Base-by-base conservation (phyloP, 1,140 invertebrate species). In the Dryas iulia region DNA sequence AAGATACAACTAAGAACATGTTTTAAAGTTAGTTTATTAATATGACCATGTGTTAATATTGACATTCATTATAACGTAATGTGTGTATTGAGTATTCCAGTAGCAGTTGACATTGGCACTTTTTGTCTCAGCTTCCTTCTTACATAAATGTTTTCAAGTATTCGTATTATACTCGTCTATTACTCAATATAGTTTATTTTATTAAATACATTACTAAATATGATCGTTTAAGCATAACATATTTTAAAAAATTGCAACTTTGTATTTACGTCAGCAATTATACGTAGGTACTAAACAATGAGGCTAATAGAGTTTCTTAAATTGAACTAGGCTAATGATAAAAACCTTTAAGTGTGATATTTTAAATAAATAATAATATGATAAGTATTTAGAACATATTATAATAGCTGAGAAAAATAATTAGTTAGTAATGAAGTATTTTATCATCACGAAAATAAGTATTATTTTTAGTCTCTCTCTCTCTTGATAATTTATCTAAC, bases 101-200 rank as follows among this genome's bases (percentile, higher is more conserved):
- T 65, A 75, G 63, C 69, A 66, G 79, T 81, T 86, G 82, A 86
- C 85, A 87, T 87, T 87, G 81, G 73, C 62, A 72, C 61, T 72
- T 72, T 78, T 84, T 65, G 78, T 72, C 73, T 77, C 56, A 57
- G 76, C 82, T 86, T 84, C 84, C 81, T 86, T 47, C 39, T 47
- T 47, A 47, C 2, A 47, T 47, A 3, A 21, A 10, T 28, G 26
- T 47, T 10, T 2, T 47, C 3, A 18, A 18, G 7, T 1, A 18
- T 47, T 18, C 14, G 18, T 47, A 47, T 47, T 47, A 4, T 7
- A 47, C 7, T 47, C 5, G 5, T 47, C 1, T 47, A 21, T 47
- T 21, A 47, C n/a, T 47, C 18, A 47, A 21, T 18, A 10, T 18
- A 7, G 7, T 1, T 47, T 8, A 2, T 21, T 2, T 47, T 11